phyloP scores from a whole-genome alignment of 2,888 invertebrate species.

The Atrina japonica region DNA sequence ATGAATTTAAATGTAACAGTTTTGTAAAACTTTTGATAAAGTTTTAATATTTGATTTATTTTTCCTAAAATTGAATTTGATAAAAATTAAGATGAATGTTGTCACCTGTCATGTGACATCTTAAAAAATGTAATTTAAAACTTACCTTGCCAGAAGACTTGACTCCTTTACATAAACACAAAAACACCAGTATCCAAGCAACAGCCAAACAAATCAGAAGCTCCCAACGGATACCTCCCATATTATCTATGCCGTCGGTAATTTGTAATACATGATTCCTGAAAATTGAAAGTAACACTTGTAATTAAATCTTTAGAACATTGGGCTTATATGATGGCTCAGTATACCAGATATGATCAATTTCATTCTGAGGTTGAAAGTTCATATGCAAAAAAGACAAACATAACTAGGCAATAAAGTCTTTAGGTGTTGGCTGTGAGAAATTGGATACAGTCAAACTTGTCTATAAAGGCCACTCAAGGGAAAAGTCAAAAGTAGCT shows the following conservation, averaged over 20 bases:
- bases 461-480: no score
- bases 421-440: no score
- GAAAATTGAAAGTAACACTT: conserved; percentile 20
- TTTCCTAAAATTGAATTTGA: no score
- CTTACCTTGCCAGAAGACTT: conserved; percentile 66
- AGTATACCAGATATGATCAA: not conserved
- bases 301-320: not conserved
- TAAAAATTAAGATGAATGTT: no score
- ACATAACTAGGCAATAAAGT: no score
- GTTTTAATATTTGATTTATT: no score
- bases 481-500: no score
- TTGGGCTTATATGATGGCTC: not conserved
- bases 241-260: conserved; percentile 62
- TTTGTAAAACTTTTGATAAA: no score
- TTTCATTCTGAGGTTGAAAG: not conserved
- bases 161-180: conserved; percentile 71
- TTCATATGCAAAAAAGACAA: not conserved
- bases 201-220: conserved; percentile 62
- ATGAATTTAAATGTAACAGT: no score
- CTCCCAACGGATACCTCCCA: conserved; percentile 64
- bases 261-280: conserved; percentile 65
- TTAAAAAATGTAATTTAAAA: not conserved
- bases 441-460: no score
- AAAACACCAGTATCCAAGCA: conserved; percentile 70
- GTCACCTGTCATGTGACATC: no score